A percentile compares a stretch with the other conserved stretches of the same genome.
Conservation (phyloP, 2,888 invertebrate species). For the Orthosia gothica region DNA sequence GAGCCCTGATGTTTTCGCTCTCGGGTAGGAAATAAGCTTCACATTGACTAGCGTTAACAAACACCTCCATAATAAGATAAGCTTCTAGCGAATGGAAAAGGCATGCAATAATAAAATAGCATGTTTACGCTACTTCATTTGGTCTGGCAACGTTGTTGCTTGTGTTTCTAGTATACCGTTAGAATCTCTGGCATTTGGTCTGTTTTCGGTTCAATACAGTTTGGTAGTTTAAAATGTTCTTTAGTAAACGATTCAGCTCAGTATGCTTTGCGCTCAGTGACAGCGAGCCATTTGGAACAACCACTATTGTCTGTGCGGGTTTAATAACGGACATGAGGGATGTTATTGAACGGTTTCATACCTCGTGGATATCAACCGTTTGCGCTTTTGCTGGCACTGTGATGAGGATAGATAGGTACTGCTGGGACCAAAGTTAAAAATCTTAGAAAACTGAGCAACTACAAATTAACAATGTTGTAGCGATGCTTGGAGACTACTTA, state of each 20-base stretch:
- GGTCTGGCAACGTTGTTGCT: slow-evolving; percentile 33
- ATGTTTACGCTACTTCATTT: slow-evolving; percentile 57
- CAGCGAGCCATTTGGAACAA: slow-evolving; percentile 68
- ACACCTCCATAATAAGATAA: slow-evolving; percentile 62
- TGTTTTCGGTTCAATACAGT: slow-evolving; percentile 44
- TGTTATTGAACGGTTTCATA: slow-evolving; percentile 7
- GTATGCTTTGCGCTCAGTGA: slow-evolving; percentile 44
- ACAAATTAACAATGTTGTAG: not conserved
- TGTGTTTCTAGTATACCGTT: slow-evolving; percentile 12
- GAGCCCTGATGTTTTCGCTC: slow-evolving; percentile 52
- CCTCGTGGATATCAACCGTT: not conserved
- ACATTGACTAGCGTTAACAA: slow-evolving; percentile 55
- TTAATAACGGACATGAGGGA: slow-evolving; percentile 6
- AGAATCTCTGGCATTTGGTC: slow-evolving; percentile 27
- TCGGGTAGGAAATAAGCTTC: slow-evolving; percentile 54
- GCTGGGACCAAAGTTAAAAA: too few species aligned
- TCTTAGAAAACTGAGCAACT: not conserved
- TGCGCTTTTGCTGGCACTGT: not conserved
- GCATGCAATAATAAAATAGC: slow-evolving; percentile 56
- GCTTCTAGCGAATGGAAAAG: slow-evolving; percentile 55
- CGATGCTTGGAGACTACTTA: not conserved
- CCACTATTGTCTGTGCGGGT: slow-evolving; percentile 14
- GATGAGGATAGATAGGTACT: not conserved
- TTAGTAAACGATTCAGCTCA: slow-evolving; percentile 49
- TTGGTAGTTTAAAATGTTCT: slow-evolving; percentile 43